Evolutionary conservation across 2,113 vertebrate species (phyloP), one percentile per base, ranked within the genome.

Genomic region (Corythornis vintsioides): DNA sequence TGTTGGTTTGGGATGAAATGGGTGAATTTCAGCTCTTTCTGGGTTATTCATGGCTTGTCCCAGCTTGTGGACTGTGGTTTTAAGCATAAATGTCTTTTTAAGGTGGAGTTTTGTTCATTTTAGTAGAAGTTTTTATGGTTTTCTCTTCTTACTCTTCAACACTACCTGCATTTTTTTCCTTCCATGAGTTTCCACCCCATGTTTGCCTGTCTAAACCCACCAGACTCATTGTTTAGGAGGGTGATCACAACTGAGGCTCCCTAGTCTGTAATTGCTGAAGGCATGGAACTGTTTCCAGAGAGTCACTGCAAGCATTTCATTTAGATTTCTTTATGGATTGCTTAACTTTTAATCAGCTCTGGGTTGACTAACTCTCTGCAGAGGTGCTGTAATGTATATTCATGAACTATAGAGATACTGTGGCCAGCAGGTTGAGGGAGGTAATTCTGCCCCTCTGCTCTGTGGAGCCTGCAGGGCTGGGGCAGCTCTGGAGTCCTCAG

Each of bases 111-210:
- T 28, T 22, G 16, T 31, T 65, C n/a, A 20, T 42, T 35, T 33
- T n/a, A 42, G 0, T 7, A 1, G 9, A 50, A 55, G 9, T 26
- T 40, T 15, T 61, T 25, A 1, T 14, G 33, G 21, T 1, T 75
- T 67, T 69, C 10, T 29, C 20, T 1, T 64, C 93, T 45, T 76
- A 6, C 16, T 80, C 50, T 24, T 70, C 55, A 59, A 0, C 52
- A 28, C 29, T 26, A 8, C 42, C 78, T 74, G 10, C 12, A 7
- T 63, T 88, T 92, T 92, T 25, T 50, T 42, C 35, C 7, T 53
- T 65, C 10, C 11, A 2, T 2, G 3, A 20, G 28, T 13, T 79
- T 19, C 48, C 25, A 13, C 8, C 9, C 38, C 10, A 2, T 20
- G 22, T 25, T 31, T 74, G 16, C 4, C 26, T 31, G 42, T 43